Base-by-base conservation (phyloP, 2,797 vertebrate genomes). In the Jordanella pulchra region DNA sequence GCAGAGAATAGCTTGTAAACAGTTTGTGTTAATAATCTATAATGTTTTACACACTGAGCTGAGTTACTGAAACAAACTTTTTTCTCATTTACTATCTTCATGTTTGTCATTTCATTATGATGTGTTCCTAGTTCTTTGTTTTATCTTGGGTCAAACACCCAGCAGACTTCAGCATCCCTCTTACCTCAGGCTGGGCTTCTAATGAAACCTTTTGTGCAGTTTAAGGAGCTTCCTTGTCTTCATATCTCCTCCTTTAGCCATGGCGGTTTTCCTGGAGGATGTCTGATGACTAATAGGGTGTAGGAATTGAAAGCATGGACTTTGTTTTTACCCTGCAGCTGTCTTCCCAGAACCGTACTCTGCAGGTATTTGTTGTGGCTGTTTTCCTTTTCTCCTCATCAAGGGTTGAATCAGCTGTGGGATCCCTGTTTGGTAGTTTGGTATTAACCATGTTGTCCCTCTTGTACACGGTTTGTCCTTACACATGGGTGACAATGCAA, bases 181-280 rank as follows among this genome's bases (percentile, higher is more conserved):
- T 45, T 12, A 58, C 7, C 3, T 61, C 32, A 61, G 21, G 35
- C 21, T 10, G 30, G 56, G 21, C 17, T 35, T 58, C 9, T 5
- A 2, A 15, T 28, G 13, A 56, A 30, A 56, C 15, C 54, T 14
- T 56, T 28, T 13, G 25, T 28, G 54, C 54, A 17, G 28, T 21
- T 28, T 58, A 28, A 58, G 30, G 27, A 58, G 55, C 28, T 58
- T 58, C 28, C 28, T 58, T 58, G 55, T 58, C 55, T 58, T 58
- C 28, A 58, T 58, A 58, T 58, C 18, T 58, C 11, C 30, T 35
- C 56, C 18, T 35, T 58, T 18, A 10, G 13, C 54, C 27, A 28
- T 15, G 25, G 27, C 28, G 27, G 54, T 17, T 17, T 7, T 6
- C 27, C 7, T 56, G 47, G 15, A 48, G 44, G 14, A 14, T 45